These are phyloP conservation scores for Neosilurus hyrtlii DNA, from an alignment of 2,797 vertebrate genomes.

Conservation along the genomic window DNA sequence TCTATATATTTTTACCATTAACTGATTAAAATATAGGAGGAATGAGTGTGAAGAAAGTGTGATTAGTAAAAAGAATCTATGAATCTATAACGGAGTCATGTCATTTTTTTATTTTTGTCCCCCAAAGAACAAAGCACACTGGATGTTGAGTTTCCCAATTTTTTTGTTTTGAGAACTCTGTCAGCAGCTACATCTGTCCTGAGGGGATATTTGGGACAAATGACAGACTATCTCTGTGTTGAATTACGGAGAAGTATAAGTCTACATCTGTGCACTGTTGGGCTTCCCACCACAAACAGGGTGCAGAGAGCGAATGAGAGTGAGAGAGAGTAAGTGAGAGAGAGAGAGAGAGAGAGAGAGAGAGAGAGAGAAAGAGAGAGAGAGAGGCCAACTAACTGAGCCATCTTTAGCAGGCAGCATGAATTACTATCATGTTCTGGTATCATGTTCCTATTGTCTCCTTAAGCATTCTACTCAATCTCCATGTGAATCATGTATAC, in stretches of 20 bases:
- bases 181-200: conserved; percentile 68
- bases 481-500: conserved; percentile 61
- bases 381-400: conserved; percentile 56
- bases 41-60: conserved; percentile 53
- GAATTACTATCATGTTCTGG: conserved; percentile 68
- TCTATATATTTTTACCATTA: conserved; percentile 18
- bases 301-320: not conserved
- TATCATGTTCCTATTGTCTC: conserved; percentile 62
- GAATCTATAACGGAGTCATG: conserved; percentile 56
- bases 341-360: conserved; percentile 42
- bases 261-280: conserved; percentile 65
- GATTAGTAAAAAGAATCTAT: conserved; percentile 57
- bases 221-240: conserved; percentile 72
- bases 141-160: conserved; percentile 62
- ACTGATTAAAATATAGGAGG: conserved; percentile 58
- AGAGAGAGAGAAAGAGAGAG: conserved; percentile 48
- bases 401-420: conserved; percentile 70
- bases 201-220: conserved; percentile 69
- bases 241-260: conserved; percentile 66
- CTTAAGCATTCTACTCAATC: conserved; percentile 50
- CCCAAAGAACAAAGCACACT: conserved; percentile 44
- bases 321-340: not conserved
- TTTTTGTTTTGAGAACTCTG: conserved; percentile 74
- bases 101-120: not conserved
- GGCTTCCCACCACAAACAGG: conserved; percentile 55